Evolutionary conservation across 2,113 vertebrate genomes (phyloP), one percentile per base, ranked within the genome.

Genomic region (Platichthys stellatus): DNA sequence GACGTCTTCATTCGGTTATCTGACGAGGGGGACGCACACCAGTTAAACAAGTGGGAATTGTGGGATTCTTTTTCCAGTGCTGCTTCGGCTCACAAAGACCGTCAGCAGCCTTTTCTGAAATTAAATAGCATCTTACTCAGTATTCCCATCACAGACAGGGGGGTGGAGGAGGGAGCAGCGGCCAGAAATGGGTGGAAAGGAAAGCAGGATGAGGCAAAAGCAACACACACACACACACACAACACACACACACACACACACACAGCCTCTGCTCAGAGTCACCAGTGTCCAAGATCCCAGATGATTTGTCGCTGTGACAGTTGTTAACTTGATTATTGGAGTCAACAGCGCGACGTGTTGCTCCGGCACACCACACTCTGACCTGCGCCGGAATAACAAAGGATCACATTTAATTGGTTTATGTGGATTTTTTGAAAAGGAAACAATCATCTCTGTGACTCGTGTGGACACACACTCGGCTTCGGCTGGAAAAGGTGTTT

Each of bases 51-150:
- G 85, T 80, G 72, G 59, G 77, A 84, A 88, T 72, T 84, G 86
- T 64, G 64, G 24, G 69, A 71, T 70, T 64, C 24, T 67, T 43
- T 11, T 43, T 43, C 21, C 72, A 35, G 62, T 71, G 70, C 75
- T 60, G 86, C 88, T 80, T 28, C 2, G 78, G 59, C 78, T 91
- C 84, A 91, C 93, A 94, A 93, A 93, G 93, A 84, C 75, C 83
- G 87, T 93, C 90, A 91, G 89, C 92, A 91, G 89, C 91, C 93
- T 88, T 91, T 28, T 89, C 89, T 93, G 88, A 94, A 93, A 94
- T 93, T 91, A 94, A 93, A 94, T 89, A 92, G 93, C 90, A 92
- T 93, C 93, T 94, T 93, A 92, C 91, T 95, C 94, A 92, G 94
- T 94, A 94, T 95, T 95, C 93, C 82, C 92, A 88, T 94, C 94